These are phyloP conservation scores for Drosophila macrothrix DNA, from an alignment of 2,888 invertebrate genomes.

Conservation along the genomic window DNA sequence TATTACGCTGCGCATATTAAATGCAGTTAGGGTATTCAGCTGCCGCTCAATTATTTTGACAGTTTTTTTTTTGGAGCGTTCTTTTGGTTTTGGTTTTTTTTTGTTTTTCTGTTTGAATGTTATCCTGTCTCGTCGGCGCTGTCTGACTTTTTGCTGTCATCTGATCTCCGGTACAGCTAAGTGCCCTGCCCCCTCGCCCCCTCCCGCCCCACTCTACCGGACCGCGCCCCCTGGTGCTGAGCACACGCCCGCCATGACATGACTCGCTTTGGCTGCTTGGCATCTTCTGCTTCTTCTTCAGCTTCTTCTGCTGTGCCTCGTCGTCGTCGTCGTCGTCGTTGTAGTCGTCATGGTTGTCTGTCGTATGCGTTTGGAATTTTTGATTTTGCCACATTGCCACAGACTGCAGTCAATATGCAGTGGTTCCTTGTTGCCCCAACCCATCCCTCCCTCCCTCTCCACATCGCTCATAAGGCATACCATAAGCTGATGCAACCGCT, in stretches of 20 bases:
- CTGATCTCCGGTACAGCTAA: slow-evolving; percentile 77
- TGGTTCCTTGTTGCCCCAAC: slow-evolving; percentile 18
- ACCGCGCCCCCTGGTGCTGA: too few species aligned
- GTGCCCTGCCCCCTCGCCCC: slow-evolving; percentile 29
- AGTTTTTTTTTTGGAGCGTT: slow-evolving; percentile 23
- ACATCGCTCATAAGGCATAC: neutral
- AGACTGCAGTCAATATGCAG: slow-evolving; percentile 71
- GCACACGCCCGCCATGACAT: slow-evolving; percentile 64
- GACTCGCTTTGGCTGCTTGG: slow-evolving; percentile 50
- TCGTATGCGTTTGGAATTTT: slow-evolving; percentile 82
- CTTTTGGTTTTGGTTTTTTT: neutral
- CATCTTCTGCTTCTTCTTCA: slow-evolving; percentile 4
- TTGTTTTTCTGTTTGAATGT: slow-evolving; percentile 37
- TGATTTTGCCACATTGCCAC: slow-evolving; percentile 79
- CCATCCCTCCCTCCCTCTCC: neutral
- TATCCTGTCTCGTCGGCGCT: slow-evolving; percentile 65
- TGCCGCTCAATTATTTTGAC: slow-evolving; percentile 10
- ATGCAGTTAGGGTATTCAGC: slow-evolving; percentile 30
- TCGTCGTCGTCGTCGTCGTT: slow-evolving; percentile 62
- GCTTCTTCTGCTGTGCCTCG: slow-evolving; percentile 33
- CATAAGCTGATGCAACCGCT: slow-evolving; percentile 12
- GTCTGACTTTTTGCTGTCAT: slow-evolving; percentile 71
- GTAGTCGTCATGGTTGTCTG: slow-evolving; percentile 71
- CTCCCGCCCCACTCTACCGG: too few species aligned
- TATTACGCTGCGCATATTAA: neutral